phyloP scores from a whole-genome alignment of 2,113 vertebrate genomes.

The Malurus alboscapulatus region DNA sequence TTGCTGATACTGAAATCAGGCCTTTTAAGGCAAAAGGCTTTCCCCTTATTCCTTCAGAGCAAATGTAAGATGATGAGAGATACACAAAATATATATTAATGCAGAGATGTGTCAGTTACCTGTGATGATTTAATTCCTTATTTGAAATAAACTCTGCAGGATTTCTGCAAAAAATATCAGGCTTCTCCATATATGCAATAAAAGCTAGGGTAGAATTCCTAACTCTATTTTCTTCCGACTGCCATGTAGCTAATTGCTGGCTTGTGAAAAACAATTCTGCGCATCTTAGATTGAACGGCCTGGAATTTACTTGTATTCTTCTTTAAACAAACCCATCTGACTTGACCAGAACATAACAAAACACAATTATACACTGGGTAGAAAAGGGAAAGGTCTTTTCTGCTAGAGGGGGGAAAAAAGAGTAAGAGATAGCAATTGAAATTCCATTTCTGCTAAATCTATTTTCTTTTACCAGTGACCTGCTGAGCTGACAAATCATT shows the following conservation, averaged over 20 bases:
- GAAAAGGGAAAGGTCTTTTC: not conserved
- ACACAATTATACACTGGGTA: not conserved
- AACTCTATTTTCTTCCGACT: not conserved
- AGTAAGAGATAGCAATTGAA: not conserved
- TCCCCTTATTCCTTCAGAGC: not conserved
- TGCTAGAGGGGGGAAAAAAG: not conserved
- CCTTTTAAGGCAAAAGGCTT: not conserved
- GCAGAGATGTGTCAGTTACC: not conserved
- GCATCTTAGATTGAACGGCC: not conserved
- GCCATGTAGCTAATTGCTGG: not conserved
- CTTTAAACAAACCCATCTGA: not conserved
- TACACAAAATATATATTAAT: not conserved
- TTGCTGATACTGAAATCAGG: not conserved
- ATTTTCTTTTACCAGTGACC: not conserved
- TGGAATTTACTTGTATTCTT: not conserved
- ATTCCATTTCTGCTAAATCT: not conserved
- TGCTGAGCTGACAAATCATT: not conserved
- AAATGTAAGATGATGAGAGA: not conserved
- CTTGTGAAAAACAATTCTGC: not conserved
- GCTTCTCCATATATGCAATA: not conserved
- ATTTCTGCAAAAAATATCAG: not conserved
- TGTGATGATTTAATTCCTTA: not conserved
- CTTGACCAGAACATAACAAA: not conserved
- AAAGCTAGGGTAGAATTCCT: not conserved
- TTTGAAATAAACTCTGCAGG: not conserved